Conservation (phyloP, 2,888 invertebrate genomes). For the Hirtodrosophila duncani region DNA sequence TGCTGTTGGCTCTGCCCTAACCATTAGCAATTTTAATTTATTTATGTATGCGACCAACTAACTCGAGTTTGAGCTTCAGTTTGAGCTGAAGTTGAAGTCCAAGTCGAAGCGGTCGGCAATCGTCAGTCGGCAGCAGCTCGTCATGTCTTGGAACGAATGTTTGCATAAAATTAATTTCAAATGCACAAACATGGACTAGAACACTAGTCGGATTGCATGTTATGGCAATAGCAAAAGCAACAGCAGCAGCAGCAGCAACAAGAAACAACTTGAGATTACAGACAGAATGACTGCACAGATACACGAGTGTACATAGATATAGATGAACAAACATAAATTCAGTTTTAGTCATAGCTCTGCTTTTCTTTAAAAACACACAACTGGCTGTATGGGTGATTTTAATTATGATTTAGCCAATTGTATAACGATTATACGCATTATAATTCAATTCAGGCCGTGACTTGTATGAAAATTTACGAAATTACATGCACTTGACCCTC, state of each 20-base stretch:
- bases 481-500: constrained; percentile 37
- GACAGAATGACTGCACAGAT: constrained; percentile 9
- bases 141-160: constrained; percentile 56
- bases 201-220: constrained; percentile 59
- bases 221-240: constrained; percentile 3
- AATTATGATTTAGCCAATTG: constrained; percentile 24
- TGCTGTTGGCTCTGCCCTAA: constrained; percentile 34
- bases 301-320: background rate
- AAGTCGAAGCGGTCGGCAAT: constrained; percentile 11
- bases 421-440: background rate
- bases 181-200: constrained; percentile 69
- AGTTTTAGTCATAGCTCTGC: too few species aligned
- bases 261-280: constrained; percentile 8
- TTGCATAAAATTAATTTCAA: constrained; percentile 72
- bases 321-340: background rate
- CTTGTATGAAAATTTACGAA: constrained; percentile 6
- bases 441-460: constrained; percentile 12
- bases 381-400: constrained; percentile 16
- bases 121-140: constrained; percentile 21
- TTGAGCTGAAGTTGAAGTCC: constrained; percentile 6
- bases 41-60: constrained; percentile 63
- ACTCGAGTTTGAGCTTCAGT: constrained; percentile 28
- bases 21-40: constrained; percentile 73
- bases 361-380: too few species aligned
- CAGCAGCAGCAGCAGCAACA: constrained; percentile 22